Conservation (phyloP, 2,797 vertebrate genomes). For the Typhlichthys subterraneus region DNA sequence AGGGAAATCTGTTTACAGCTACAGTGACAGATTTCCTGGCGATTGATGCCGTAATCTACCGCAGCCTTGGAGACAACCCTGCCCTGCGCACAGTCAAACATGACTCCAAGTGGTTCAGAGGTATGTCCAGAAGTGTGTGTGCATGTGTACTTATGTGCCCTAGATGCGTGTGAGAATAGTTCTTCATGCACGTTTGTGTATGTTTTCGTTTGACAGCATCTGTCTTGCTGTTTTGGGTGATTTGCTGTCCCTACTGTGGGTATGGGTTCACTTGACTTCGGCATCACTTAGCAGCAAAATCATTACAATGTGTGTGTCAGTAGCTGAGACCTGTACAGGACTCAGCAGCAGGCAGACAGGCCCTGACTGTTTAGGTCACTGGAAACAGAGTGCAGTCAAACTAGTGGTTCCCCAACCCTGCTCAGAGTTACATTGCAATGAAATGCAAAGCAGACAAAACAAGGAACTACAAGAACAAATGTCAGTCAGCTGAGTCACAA, state of each 20-base stretch:
- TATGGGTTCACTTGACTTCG: slow-evolving; percentile 29
- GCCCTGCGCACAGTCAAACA: slow-evolving; percentile 94
- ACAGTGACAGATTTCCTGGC: slow-evolving; percentile 96
- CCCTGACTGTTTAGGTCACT: slow-evolving; percentile 25
- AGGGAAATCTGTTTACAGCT: slow-evolving; percentile 93
- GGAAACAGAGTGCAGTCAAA: slow-evolving; percentile 19
- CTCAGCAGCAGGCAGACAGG: slow-evolving; percentile 8
- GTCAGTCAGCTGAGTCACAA: background rate
- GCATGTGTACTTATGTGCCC: background rate
- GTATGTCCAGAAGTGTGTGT: slow-evolving; percentile 60
- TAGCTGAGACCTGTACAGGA: slow-evolving; percentile 37
- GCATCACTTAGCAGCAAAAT: slow-evolving; percentile 44
- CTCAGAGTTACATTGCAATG: slow-evolving; percentile 2
- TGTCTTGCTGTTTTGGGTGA: background rate
- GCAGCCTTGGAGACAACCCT: slow-evolving; percentile 89
- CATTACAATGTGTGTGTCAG: slow-evolving; percentile 33
- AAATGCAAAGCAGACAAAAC: background rate
- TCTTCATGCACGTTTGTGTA: background rate
- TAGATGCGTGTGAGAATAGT: background rate
- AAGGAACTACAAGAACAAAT: background rate
- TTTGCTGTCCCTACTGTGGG: slow-evolving; percentile 11
- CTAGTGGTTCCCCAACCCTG: slow-evolving; percentile 11
- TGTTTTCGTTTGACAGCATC: background rate
- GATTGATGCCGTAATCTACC: slow-evolving; percentile 96
- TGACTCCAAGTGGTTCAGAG: slow-evolving; percentile 98